These are phyloP conservation scores for Anthopleura sola DNA, from an alignment of 64 coral and sea anemone species.

Conservation along the genomic window DNA sequence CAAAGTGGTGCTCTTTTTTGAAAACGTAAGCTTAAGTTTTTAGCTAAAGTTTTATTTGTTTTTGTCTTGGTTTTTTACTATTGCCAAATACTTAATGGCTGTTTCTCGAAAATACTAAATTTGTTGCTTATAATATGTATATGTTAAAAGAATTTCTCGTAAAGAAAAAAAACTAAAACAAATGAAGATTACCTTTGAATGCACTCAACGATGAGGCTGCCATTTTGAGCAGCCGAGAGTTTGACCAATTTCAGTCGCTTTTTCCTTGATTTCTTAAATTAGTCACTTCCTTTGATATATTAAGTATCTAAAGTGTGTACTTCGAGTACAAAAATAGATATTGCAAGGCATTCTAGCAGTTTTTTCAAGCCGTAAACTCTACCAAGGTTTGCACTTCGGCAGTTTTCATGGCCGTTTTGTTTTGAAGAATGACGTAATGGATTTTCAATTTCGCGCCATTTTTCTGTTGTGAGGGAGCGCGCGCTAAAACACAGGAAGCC, in stretches of 20 bases:
- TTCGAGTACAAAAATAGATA: neutral
- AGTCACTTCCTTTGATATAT: neutral
- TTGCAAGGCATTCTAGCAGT: neutral
- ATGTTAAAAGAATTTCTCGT: neutral
- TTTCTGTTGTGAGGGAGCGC: slow-evolving; percentile 1
- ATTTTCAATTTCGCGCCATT: slow-evolving; percentile 22
- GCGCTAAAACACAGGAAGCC: neutral
- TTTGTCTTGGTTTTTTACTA: neutral
- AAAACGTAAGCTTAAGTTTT: no score
- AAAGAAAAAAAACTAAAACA: neutral
- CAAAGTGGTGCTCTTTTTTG: neutral
- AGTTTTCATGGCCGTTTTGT: slow-evolving; percentile 5
- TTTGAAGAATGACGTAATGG: neutral
- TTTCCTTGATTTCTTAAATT: neutral
- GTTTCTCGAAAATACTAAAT: neutral
- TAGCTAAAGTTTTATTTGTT: no score
- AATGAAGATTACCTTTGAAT: slow-evolving; percentile 22
- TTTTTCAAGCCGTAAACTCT: neutral
- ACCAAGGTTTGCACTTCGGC: neutral
- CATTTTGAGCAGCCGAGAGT: neutral
- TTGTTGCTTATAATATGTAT: neutral
- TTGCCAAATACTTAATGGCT: neutral
- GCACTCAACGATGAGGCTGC: neutral
- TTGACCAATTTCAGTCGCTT: neutral
- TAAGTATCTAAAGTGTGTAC: neutral